Conservation (phyloP, 2,888 invertebrate genomes). For the Tethea ocularis region DNA sequence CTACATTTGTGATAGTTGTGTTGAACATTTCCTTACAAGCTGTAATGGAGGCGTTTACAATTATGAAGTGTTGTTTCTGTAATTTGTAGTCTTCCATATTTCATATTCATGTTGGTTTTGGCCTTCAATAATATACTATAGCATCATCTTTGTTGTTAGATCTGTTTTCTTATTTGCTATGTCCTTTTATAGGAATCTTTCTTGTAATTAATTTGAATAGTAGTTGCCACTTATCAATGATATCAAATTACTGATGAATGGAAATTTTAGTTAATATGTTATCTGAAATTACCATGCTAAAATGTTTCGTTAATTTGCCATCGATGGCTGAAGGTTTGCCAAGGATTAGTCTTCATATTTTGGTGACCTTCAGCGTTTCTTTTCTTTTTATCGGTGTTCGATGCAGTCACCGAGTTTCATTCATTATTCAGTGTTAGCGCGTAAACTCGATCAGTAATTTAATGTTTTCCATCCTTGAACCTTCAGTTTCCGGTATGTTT, state of each 20-base stretch:
- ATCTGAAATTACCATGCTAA: neutral
- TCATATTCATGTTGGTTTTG: neutral
- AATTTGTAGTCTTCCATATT: neutral
- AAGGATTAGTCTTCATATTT: neutral
- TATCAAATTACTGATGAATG: neutral
- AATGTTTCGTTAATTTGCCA: neutral
- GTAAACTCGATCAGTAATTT: neutral
- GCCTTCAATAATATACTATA: neutral
- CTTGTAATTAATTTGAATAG: neutral
- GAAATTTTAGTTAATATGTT: neutral
- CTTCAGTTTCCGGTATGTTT: conserved; percentile 25
- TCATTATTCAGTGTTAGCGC: neutral
- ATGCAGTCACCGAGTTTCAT: neutral
- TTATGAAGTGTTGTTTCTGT: neutral
- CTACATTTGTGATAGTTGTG: neutral
- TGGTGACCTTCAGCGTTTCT: neutral
- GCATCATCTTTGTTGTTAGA: neutral
- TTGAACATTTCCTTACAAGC: neutral
- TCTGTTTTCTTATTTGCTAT: neutral
- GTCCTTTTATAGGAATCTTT: neutral
- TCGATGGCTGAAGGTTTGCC: neutral
- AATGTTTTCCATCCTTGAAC: conserved; percentile 15
- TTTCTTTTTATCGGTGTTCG: neutral
- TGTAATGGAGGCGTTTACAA: neutral
- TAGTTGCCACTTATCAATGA: neutral